phyloP scores from a whole-genome alignment of 2,888 invertebrate genomes.

The Odiellus spinosus region DNA sequence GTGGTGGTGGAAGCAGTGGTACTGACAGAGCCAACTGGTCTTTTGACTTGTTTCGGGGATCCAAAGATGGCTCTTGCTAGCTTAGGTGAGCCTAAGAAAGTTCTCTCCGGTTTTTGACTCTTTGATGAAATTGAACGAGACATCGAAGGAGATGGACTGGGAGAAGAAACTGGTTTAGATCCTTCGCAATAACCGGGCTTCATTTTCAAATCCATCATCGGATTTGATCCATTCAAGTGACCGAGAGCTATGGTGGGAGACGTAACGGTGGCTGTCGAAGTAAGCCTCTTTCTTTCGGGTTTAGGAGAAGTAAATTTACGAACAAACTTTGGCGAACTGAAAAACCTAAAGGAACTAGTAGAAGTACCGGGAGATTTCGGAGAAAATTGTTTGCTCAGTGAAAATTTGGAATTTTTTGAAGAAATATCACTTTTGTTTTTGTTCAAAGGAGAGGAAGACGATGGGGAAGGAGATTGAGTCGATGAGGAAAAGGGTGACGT shows the following conservation, averaged over 20 bases:
- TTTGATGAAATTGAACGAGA: conserved; percentile 4
- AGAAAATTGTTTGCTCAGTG: background rate
- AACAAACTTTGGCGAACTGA: conserved; percentile 19
- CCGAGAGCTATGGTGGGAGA: background rate
- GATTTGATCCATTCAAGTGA: background rate
- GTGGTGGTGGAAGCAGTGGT: background rate
- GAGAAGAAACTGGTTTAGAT: no score
- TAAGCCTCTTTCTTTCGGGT: conserved; percentile 13
- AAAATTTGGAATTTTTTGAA: background rate
- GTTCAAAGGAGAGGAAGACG: background rate
- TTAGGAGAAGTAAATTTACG: conserved; percentile 19
- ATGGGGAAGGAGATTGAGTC: background rate
- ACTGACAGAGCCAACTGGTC: conserved; percentile 1
- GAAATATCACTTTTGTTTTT: background rate
- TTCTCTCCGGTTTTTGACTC: conserved; percentile 8
- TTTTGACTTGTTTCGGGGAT: conserved; percentile 11
- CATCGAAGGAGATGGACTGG: no score
- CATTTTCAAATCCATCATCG: no score
- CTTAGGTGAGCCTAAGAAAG: conserved; percentile 16
- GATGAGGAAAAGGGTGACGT: background rate
- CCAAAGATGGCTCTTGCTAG: conserved; percentile 15
- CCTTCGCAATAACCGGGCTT: no score
- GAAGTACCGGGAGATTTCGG: conserved; percentile 5
- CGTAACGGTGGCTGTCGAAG: conserved; percentile 1
- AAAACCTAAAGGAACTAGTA: conserved; percentile 14